Conservation (phyloP, 2,797 vertebrate genomes). For the Heteromormyrus szaboi region DNA sequence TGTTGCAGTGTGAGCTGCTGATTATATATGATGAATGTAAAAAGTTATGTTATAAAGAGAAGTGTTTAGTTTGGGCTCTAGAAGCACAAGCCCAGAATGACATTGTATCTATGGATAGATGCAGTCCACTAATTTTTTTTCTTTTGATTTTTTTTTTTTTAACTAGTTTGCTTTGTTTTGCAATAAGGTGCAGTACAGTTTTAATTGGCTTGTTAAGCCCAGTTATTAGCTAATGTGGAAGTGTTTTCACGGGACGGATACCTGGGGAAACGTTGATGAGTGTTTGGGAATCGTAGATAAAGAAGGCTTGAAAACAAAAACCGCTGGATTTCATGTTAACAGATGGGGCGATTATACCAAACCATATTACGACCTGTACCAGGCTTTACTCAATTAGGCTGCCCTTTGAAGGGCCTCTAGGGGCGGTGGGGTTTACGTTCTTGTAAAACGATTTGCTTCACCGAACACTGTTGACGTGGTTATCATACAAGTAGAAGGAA, state of each 20-base stretch:
- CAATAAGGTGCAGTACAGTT: neutral
- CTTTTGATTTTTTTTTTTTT: neutral
- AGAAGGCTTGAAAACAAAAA: constrained; percentile 27
- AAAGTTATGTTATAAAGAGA: neutral
- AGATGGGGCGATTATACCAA: constrained; percentile 65
- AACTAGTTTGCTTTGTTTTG: neutral
- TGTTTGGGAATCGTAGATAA: neutral
- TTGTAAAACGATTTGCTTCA: constrained; percentile 57
- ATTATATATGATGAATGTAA: neutral
- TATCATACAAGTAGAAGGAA: constrained; percentile 43
- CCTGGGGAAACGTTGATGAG: neutral
- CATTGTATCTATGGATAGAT: neutral
- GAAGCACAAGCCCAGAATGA: neutral
- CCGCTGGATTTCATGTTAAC: constrained; percentile 50
- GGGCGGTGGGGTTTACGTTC: constrained; percentile 58
- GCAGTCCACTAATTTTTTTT: neutral
- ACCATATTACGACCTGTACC: constrained; percentile 64
- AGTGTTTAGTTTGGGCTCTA: neutral
- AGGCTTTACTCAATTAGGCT: constrained; percentile 64
- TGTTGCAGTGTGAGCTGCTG: neutral
- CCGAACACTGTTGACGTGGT: constrained; percentile 49
- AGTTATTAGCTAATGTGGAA: neutral
- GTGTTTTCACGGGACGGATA: neutral
- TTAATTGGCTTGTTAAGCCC: neutral
- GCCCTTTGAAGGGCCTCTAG: constrained; percentile 49